Conservation (phyloP, 2,888 invertebrate species). For the Orthosia cruda region DNA sequence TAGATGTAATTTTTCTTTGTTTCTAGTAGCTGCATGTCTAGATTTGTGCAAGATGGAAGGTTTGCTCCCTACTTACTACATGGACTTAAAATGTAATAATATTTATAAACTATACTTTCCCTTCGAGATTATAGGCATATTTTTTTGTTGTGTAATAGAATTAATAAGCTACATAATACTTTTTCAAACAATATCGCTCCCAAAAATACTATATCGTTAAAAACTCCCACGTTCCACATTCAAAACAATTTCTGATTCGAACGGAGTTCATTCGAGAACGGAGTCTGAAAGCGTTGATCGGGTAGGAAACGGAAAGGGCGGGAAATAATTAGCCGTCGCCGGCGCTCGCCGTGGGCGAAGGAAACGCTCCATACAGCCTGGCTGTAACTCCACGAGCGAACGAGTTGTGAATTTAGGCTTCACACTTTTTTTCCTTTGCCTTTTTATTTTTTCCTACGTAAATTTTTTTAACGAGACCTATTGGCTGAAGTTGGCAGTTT, state of each 20-base stretch:
- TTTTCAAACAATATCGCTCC: neutral
- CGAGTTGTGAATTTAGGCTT: constrained; percentile 70
- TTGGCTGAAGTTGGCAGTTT: constrained; percentile 33
- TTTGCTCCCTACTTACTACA: too few species aligned
- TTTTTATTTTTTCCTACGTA: constrained; percentile 42
- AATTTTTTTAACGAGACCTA: constrained; percentile 63
- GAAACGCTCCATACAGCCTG: constrained; percentile 80
- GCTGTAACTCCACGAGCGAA: constrained; percentile 72
- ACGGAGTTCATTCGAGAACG: constrained; percentile 65
- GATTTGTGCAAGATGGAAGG: too few species aligned
- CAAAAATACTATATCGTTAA: constrained; percentile 41
- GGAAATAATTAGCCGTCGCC: constrained; percentile 89
- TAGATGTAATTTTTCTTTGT: too few species aligned
- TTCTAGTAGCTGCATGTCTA: too few species aligned
- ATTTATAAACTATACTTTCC: neutral
- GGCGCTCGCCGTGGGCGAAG: constrained; percentile 79
- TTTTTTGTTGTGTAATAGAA: neutral
- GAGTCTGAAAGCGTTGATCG: constrained; percentile 75
- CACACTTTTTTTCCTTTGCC: constrained; percentile 64
- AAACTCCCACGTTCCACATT: constrained; percentile 70
- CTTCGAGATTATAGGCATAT: neutral
- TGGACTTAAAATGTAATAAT: too few species aligned
- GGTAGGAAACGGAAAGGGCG: constrained; percentile 85
- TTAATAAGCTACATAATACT: neutral
- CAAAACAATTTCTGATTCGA: constrained; percentile 62